phyloP scores from a whole-genome alignment of 1,140 invertebrate species.

The Myzus persicae region DNA sequence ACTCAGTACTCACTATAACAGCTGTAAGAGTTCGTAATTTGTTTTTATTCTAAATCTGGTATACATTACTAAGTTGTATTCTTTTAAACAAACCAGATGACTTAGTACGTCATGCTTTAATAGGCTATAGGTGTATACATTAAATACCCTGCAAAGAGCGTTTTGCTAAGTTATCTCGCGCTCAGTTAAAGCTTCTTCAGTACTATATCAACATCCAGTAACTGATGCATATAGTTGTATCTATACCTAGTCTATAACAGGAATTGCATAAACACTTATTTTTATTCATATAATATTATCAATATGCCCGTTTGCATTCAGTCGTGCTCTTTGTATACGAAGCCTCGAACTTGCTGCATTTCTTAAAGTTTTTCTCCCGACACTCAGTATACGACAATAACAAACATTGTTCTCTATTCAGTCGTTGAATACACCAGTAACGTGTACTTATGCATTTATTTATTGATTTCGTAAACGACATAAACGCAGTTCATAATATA shows the following conservation, averaged over 20 bases:
- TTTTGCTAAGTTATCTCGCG: neutral
- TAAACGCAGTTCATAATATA: neutral
- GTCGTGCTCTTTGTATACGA: neutral
- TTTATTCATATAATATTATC: neutral
- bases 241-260: neutral
- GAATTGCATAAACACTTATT: neutral
- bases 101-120: neutral
- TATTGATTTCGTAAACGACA: neutral
- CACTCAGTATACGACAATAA: neutral
- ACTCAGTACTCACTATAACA: neutral
- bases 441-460: constrained; percentile 1
- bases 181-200: too few species aligned
- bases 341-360: neutral
- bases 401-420: neutral
- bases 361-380: neutral
- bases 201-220: neutral
- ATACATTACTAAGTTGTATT: neutral
- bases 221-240: too few species aligned
- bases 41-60: neutral
- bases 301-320: neutral
- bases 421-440: neutral
- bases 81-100: neutral
- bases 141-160: neutral
- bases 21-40: neutral
- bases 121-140: neutral